Evolutionary conservation across 2,888 invertebrate species (phyloP), one percentile per base, ranked within the genome.

Genomic region (Empis livida): DNA sequence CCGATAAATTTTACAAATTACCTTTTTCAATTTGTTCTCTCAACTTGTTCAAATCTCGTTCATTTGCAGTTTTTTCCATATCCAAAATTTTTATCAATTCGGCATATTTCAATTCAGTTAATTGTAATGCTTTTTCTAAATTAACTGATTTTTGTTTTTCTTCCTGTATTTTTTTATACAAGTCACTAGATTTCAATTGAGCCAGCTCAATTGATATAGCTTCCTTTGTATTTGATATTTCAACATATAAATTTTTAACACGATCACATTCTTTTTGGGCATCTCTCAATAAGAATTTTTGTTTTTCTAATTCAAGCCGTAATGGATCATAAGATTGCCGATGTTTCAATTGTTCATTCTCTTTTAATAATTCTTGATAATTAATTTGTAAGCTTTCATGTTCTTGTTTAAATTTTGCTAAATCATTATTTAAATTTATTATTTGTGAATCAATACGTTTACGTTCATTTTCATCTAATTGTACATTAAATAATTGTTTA

Each of bases 201-300:
- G 73, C 75, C 39, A 80, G 58, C 57, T 80, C 76, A 51, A 74
- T 71, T 20, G 72, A 64, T 5, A 77, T 64, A n/a, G 74, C 60
- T 48, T 80, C 80, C 43, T 80, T 76, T 8, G 74, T 71, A 51
- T 75, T 75, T 51, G 78, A 79, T 4, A 78, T 77, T 62, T 79
- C 65, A 44, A 70, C 68, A 49, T 73, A 78, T 8, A 76, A 59
- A 20, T 65, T 72, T 54, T 77, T 78, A 1, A 78, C 59, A 5
- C 77, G 74, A 4, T 72, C 70, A 38, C 75, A 75, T 53, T 78
- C 77, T 15, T 70, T 67, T 42, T 74, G 66, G 2, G 76, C 70
- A 47, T 76, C 74, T 43, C 74, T 74, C 0, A 77, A 62, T 38
- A 75, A 67, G 10, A 67, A 66, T 52, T 73, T 73, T 46, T 71